Base-by-base conservation (phyloP, 2,888 invertebrate species). In the Balanococcus diminutus region DNA sequence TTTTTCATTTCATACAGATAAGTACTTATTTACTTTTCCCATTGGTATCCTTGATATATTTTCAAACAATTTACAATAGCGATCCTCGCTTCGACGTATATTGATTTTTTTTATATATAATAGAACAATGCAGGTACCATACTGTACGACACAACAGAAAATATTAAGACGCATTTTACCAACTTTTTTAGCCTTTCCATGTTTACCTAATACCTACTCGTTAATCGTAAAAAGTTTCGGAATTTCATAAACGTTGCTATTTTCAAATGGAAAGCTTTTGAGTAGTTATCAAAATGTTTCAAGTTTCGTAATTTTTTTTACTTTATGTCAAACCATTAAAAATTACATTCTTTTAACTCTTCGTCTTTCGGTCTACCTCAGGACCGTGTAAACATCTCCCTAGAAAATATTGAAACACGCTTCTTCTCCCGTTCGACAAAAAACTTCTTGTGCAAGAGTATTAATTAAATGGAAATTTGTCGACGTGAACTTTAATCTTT, bases 271-370 rank as follows among this genome's bases (percentile, higher is more conserved):
- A 14, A 67, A 67, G 67, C 75, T 79, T 79, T 19, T 79, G 14
- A 79, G 36, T 79, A 79, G 75, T 36, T 79, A 36, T 79, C 75
- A 22, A 79, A 36, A 36, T 79, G 31, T 79, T 79, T 79, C 75
- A 67, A 67, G 28, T 79, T 56, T 32, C 32, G 75, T 36, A 79
- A 79, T 79, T 79, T 72, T 36, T 79, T n/a, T 79, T 19, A 36
- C 9, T 79, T 79, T 19, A 79, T 36, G 75, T 79, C 75, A 79
- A 79, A 79, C 75, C 75, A 79, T 79, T 36, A 36, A 79, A n/a
- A 79, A 79, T 79, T 36, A 79, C 75, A 79, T 79, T 32, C 19
- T 36, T 32, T 79, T 2, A 67, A 67, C 11, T 67, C 16, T 28
- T 67, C 16, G 67, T 67, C 67, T 0, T 28, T 28, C 31, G 61